Percentiles rank a stretch among this genome's conserved stretches.
phyloP scores from a whole-genome alignment of 2,797 vertebrate genomes.

The Rhabdomys pumilio region DNA sequence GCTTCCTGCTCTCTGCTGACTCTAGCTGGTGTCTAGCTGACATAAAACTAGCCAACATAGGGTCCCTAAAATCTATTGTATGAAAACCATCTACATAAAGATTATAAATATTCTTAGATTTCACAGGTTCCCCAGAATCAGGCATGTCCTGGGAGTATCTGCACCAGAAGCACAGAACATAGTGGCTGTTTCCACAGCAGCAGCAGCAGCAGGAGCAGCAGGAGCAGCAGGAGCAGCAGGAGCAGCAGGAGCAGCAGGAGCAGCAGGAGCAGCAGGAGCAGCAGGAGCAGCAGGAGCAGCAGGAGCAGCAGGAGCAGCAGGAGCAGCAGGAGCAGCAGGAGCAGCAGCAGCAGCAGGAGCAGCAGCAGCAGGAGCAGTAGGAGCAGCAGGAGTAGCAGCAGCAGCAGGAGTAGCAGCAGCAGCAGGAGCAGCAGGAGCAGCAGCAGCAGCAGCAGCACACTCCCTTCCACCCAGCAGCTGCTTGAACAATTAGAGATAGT shows the following conservation, averaged over 20 bases:
- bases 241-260: no score
- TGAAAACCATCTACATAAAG: background rate
- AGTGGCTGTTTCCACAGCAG: background rate
- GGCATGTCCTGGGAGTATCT: background rate
- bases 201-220: background rate
- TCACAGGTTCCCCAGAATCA: background rate
- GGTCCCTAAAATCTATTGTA: background rate
- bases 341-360: background rate
- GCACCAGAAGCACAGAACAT: background rate
- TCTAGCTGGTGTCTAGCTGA: background rate
- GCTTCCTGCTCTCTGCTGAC: background rate
- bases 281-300: no score
- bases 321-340: no score
- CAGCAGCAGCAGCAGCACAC: background rate
- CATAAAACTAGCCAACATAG: background rate
- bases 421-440: no score
- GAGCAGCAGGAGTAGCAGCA: no score
- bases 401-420: no score
- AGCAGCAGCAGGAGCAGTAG: no score
- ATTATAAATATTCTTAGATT: background rate
- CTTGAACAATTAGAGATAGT: background rate
- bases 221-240: background rate
- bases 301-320: no score
- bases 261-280: no score
- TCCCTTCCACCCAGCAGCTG: background rate